phyloP scores from a whole-genome alignment of 1,140 invertebrate genomes.

The Phenacoccus solenopsis region DNA sequence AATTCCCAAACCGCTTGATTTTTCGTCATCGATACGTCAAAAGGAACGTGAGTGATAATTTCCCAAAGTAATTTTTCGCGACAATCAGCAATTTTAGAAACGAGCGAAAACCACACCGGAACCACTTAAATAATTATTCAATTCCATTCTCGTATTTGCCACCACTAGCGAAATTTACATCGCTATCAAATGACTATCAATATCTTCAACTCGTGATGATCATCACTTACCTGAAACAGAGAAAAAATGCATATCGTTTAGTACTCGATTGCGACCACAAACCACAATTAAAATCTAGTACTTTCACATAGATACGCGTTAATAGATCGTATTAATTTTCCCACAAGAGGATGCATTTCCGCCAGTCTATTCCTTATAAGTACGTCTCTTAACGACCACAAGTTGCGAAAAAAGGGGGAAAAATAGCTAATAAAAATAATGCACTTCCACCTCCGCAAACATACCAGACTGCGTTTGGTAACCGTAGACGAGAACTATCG shows the following conservation, averaged over 20 bases:
- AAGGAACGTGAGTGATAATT: no score
- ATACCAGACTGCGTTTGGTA: neutral
- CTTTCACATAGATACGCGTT: neutral
- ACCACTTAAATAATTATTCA: no score
- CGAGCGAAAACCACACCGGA: no score
- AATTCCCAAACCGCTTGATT: no score
- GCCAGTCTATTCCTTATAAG: neutral
- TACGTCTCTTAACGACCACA: neutral
- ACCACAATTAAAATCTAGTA: neutral
- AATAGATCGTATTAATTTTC: neutral
- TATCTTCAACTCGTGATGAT: neutral
- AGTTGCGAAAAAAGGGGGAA: neutral
- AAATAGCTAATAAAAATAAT: no score
- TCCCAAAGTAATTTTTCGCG: no score
- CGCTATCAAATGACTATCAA: no score
- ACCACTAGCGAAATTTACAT: no score
- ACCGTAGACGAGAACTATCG: neutral
- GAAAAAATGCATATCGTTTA: neutral
- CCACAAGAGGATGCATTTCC: neutral
- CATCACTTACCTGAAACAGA: neutral
- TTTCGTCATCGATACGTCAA: no score
- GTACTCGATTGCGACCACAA: neutral
- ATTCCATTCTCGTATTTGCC: no score
- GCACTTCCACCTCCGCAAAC: neutral
- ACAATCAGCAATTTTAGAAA: no score